Base-by-base conservation (phyloP, 1,140 invertebrate genomes). In the Nasonia giraulti region DNA sequence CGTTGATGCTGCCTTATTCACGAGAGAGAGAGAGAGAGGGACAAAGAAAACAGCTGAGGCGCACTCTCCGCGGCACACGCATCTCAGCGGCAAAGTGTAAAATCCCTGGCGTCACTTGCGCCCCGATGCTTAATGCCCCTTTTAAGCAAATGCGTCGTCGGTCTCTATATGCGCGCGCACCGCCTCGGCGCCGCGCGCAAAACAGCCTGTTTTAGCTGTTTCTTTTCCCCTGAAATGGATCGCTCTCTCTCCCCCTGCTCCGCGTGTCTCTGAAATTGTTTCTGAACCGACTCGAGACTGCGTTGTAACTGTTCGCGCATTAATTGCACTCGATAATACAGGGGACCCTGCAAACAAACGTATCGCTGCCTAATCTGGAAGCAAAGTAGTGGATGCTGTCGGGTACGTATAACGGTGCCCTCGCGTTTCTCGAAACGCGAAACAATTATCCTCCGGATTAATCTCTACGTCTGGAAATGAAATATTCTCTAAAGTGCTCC, bases 31-130 rank as follows among this genome's bases (percentile, higher is more conserved):
- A 75, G 37, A 44, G 37, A 74, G 31, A 40, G 1, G 31, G 86
- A 86, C 50, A 69, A 74, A 37, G 5, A 73, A 74, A 11, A 83
- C 76, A 40, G 80, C 78, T 55, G 84, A 80, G 82, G 68, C 66
- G 66, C n/a, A n/a, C 33, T 77, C 83, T 81, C 76, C 14, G 47
- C 74, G 31, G 33, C 33, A 77, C 33, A 77, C 75, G 75, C 75
- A 8, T 50, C 44, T 50, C 75, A 55, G 75, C 40, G 5, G 33
- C 55, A 62, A n/a, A 50, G 44, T 77, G 44, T 77, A 77, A 77
- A 50, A 77, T 77, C 44, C 44, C 75, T 23, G 37, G 75, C 75
- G 40, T 77, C 44, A 77, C 75, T 77, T 77, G 44, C 14, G 5
- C 68, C 31, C 31, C 12, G n/a, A 44, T 80, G 78, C 78, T 40